These are phyloP conservation scores for Pan troglodytes DNA, from an alignment of 2,113 vertebrate species.

Conservation along the genomic window DNA sequence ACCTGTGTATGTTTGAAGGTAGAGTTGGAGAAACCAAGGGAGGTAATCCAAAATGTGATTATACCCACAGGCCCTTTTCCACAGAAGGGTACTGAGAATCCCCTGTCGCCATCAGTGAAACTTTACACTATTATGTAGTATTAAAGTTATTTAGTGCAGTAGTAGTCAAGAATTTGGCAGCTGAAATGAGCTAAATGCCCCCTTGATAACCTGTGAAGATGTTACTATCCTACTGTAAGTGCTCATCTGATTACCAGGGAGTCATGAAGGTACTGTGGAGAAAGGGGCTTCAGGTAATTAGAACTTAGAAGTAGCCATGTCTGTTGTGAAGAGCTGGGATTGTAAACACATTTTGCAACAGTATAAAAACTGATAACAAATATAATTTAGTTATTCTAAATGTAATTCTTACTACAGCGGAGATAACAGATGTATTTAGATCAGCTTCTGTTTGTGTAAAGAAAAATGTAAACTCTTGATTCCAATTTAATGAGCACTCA, in stretches of 20 bases:
- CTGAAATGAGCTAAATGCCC: conserved; percentile 40
- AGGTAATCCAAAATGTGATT: conserved; percentile 22
- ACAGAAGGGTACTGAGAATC: conserved; percentile 29
- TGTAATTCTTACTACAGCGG: neutral
- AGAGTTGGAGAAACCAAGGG: conserved; percentile 13
- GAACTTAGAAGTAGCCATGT: conserved; percentile 45
- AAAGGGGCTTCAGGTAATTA: conserved; percentile 54
- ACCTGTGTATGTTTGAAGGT: neutral
- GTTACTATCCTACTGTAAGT: conserved; percentile 23
- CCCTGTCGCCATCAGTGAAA: neutral
- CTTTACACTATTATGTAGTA: neutral
- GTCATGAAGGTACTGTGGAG: conserved; percentile 41
- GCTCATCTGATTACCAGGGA: conserved; percentile 53
- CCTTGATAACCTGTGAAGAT: conserved; percentile 54
- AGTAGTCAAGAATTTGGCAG: conserved; percentile 54
- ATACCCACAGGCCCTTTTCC: neutral
- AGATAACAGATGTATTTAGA: conserved; percentile 1
- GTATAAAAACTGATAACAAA: conserved; percentile 6
- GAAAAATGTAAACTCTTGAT: neutral
- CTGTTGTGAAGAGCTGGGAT: conserved; percentile 37
- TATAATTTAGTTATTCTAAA: neutral
- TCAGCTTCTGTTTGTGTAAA: conserved; percentile 10
- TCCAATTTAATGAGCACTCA: neutral
- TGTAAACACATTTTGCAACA: conserved; percentile 51
- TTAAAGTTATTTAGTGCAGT: conserved; percentile 34